Conservation (phyloP, 1,140 invertebrate genomes). For the Mizuhopecten yessoensis region DNA sequence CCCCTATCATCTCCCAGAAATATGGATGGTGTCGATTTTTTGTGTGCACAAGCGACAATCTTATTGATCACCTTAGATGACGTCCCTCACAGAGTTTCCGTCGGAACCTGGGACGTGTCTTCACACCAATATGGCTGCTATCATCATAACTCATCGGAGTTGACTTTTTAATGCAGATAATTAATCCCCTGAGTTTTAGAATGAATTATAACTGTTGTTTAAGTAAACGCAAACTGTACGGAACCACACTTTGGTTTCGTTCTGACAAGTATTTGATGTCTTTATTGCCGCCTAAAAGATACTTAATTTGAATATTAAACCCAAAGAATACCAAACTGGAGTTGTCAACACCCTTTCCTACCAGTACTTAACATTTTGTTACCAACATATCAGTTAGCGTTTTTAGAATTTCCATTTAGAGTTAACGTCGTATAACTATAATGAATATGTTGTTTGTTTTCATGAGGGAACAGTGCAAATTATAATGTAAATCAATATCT, state of each 20-base stretch:
- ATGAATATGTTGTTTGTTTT: background rate
- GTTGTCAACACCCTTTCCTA: background rate
- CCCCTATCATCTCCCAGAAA: background rate
- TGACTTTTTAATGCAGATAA: slow-evolving; percentile 35
- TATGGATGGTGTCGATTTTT: background rate
- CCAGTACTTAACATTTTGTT: background rate
- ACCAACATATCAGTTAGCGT: background rate
- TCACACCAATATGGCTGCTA: slow-evolving; percentile 14
- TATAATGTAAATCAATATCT: background rate
- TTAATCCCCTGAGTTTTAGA: background rate
- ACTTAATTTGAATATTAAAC: slow-evolving; percentile 36
- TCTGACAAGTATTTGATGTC: background rate
- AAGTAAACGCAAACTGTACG: slow-evolving; percentile 25
- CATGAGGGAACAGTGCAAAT: background rate
- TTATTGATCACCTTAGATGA: background rate
- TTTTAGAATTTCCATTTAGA: background rate
- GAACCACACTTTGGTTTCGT: background rate
- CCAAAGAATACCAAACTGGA: background rate
- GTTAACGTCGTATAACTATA: background rate
- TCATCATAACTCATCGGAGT: background rate
- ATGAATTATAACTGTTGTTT: slow-evolving; percentile 35
- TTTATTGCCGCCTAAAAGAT: slow-evolving; percentile 3
- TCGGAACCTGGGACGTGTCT: background rate
- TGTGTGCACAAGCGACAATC: background rate
- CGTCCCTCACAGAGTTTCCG: background rate